These are phyloP conservation scores for Arrhamphus sclerolepis DNA, from an alignment of 2,797 vertebrate genomes.

Conservation along the genomic window DNA sequence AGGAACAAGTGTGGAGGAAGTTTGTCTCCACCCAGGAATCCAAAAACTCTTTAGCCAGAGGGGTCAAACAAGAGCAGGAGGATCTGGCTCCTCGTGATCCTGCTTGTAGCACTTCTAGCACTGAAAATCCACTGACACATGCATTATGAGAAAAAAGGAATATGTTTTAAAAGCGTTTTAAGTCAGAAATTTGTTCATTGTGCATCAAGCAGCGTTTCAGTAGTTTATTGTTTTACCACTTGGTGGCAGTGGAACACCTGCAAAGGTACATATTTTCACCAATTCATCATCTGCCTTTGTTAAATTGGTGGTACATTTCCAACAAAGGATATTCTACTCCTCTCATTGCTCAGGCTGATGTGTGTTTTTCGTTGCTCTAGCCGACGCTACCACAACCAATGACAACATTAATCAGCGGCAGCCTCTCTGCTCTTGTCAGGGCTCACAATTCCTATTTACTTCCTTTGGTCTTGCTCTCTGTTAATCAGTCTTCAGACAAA, in stretches of 20 bases:
- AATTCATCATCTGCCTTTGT: not conserved
- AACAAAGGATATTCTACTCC: not conserved
- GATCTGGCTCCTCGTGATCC: slow-evolving; percentile 32
- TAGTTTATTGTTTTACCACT: slow-evolving; percentile 25
- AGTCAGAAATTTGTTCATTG: too few relatives aligned
- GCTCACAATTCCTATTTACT: slow-evolving; percentile 53
- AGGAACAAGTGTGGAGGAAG: slow-evolving; percentile 53
- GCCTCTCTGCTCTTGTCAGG: slow-evolving; percentile 51
- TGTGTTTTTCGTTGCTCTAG: not conserved
- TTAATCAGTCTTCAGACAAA: slow-evolving; percentile 79
- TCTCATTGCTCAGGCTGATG: not conserved
- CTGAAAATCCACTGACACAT: not conserved
- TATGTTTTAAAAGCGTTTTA: too few relatives aligned
- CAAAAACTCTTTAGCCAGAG: slow-evolving; percentile 29
- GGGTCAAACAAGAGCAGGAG: slow-evolving; percentile 26
- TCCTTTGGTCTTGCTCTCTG: slow-evolving; percentile 60
- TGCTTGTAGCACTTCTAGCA: slow-evolving; percentile 15
- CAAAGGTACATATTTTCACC: not conserved
- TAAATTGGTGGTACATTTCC: not conserved
- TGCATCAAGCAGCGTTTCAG: slow-evolving; percentile 5
- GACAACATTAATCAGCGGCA: not conserved
- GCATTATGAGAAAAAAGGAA: too few relatives aligned
- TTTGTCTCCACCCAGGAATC: slow-evolving; percentile 62
- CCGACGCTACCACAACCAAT: not conserved
- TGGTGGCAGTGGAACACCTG: slow-evolving; percentile 26